phyloP scores from a whole-genome alignment of 1,140 invertebrate genomes.

The Epicauta chinensis region DNA sequence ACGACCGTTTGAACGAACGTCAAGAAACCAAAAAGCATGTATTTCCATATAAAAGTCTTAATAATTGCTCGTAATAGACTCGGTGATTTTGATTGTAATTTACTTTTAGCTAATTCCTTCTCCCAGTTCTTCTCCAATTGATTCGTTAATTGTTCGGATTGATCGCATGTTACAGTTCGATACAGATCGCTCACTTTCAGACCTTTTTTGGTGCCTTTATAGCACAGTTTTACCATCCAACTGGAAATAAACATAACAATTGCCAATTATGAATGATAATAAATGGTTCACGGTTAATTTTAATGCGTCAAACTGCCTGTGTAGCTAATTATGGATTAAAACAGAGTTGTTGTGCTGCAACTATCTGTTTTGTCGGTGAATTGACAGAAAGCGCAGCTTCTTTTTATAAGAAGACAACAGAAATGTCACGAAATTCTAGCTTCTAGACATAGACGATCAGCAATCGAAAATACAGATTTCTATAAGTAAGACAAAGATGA shows the following conservation, averaged over 20 bases:
- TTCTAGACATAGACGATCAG: no score
- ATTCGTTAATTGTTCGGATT: slow-evolving; percentile 42
- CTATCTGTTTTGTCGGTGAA: no score
- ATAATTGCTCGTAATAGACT: slow-evolving; percentile 43
- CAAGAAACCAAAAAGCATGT: slow-evolving; percentile 43
- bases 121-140: slow-evolving; percentile 47
- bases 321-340: no score
- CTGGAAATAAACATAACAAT: slow-evolving; percentile 30
- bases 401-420: no score
- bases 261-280: no score
- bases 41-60: slow-evolving; percentile 42
- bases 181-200: slow-evolving; percentile 34
- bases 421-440: no score
- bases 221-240: slow-evolving; percentile 34
- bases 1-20: slow-evolving; percentile 39
- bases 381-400: no score
- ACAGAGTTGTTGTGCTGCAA: no score
- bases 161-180: slow-evolving; percentile 25
- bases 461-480: no score
- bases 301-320: no score
- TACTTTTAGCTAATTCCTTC: slow-evolving; percentile 37
- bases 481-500: no score
- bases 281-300: not conserved
- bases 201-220: slow-evolving; percentile 26
- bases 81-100: slow-evolving; percentile 23